Base-by-base conservation (phyloP, 2,797 vertebrate genomes). In the Hydrolagus colliei region DNA sequence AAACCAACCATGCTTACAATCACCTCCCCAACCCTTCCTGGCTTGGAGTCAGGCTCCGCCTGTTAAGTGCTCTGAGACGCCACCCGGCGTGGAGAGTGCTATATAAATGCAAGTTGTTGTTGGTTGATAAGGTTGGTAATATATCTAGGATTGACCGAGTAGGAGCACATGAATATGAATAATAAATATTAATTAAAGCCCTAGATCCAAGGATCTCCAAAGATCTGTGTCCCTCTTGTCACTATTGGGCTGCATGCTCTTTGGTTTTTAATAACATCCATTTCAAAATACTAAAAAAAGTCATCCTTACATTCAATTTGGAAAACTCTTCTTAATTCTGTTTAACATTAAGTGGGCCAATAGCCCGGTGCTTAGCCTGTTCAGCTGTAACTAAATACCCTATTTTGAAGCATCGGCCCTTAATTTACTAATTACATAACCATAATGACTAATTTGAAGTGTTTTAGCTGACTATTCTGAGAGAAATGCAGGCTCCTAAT, bases 401-500 rank as follows among this genome's bases (percentile, higher is more conserved):
- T 20, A 52, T 5, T 68, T 9, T 71, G 41, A 35, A 16, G 65
- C 79, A 84, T 35, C 3, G 6, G 16, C 63, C 16, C 68, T 68
- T 41, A 68, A 41, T 71, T 84, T 35, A 35, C 52, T 71, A 67
- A 68, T 41, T 5, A n/a, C 8, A 41, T 9, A 84, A 84, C 32
- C 18, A 41, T 68, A 63, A 68, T 20, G 27, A 41, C 65, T 68
- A 84, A 84, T 68, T 65, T 67, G 16, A 27, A 68, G 20, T 52
- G 32, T 71, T 84, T 84, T 68, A 84, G 52, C 16, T 67, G 14
- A 68, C 67, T 27, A 5, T 71, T 20, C 65, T 27, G 32, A 35
- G 35, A 84, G 68, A 84, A 41, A 67, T 84, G 63, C 35, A 84
- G 65, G 79, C 8, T 84, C 68, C 65, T 41, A 41, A 84, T 68